Evolutionary conservation across 2,888 invertebrate genomes (phyloP).

Genomic region (Orthosia incerta): DNA sequence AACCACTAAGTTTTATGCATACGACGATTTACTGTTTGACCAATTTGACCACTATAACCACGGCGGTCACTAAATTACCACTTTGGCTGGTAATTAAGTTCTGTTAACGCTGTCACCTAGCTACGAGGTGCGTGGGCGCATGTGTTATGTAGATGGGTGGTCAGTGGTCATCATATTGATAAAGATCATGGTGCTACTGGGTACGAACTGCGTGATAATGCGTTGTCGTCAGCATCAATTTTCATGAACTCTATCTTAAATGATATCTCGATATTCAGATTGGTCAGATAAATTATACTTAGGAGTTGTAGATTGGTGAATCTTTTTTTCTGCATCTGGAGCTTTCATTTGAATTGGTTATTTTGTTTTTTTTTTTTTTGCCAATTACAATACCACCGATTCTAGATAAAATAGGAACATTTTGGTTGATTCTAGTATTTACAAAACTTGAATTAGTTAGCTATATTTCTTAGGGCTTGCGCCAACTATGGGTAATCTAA

Average conservation of each 20-base stretch:
- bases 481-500: no score
- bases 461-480: no score
- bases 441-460: no score
- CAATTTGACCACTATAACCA: conserved; percentile 3
- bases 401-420: no score
- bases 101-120: conserved; percentile 36
- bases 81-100: conserved; percentile 52
- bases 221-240: not conserved
- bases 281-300: no score
- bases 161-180: conserved; percentile 27
- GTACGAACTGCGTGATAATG: conserved; percentile 7
- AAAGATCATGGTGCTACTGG: conserved; percentile 32
- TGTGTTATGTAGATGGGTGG: conserved; percentile 46
- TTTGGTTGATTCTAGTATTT: no score
- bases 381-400: no score
- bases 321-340: no score
- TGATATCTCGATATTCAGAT: no score
- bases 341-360: no score
- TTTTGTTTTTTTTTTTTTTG: no score
- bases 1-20: conserved; percentile 50
- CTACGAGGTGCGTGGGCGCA: conserved; percentile 39
- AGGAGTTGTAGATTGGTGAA: no score
- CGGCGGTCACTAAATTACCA: not conserved
- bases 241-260: not conserved
- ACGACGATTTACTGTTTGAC: conserved; percentile 28